Base-by-base conservation (phyloP, 2,888 invertebrate genomes). In the Sceliomorpha sp. region DNA sequence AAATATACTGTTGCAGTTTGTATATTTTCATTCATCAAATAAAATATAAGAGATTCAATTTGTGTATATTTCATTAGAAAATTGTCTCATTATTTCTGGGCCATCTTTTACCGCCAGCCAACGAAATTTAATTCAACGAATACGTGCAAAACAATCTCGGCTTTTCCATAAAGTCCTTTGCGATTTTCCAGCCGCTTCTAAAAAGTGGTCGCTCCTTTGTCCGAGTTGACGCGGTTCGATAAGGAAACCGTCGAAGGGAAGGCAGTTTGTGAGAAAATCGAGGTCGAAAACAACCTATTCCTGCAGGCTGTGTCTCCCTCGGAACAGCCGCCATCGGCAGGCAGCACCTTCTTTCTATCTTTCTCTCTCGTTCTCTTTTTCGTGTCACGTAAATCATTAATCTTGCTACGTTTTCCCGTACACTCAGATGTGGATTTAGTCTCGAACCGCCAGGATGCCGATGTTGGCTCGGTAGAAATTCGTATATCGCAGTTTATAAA, bases 351-450 rank as follows among this genome's bases (percentile, higher is more conserved):
- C 59, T 40, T 55, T 66, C 53, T 58, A 34, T 73, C 73, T 74
- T 70, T 75, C 75, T 78, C 72, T 64, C 56, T 68, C 77, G 74
- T 76, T 77, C 79, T 80, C 78, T 75, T 79, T 77, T 74, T 77
- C 80, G 75, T 85, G 86, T 86, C 86, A 83, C 84, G 82, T 80
- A 80, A 84, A 86, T 87, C 87, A 88, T 88, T 87, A 88, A 88
- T 88, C 87, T 87, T 87, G 74, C 83, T 81, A 79, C 83, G 85
- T 87, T 88, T 87, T 86, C 86, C 56, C 63, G 84, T 86, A 84
- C 85, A 85, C 87, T 88, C 84, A 80, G 82, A 87, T 87, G 87
- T 88, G 86, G 85, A 88, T 88, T 87, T 87, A 85, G 86, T 85
- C 81, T 81, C 75, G 78, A 83, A 84, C 74, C 77, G 80, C 79